phyloP scores from a whole-genome alignment of 1,140 invertebrate species.

The Neuroterus valhalla region DNA sequence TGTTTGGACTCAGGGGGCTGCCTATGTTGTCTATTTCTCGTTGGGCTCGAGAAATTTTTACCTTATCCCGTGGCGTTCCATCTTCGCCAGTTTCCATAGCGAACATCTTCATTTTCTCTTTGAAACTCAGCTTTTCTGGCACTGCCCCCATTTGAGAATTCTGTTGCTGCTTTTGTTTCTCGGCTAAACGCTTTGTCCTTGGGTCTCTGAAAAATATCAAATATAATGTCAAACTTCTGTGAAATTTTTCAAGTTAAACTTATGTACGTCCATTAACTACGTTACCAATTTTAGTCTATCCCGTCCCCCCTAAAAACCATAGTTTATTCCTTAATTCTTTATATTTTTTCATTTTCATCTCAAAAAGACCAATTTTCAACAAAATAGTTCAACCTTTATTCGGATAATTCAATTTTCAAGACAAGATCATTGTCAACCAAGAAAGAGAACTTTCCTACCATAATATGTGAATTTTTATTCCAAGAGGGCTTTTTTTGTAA shows the following conservation, averaged over 20 bases:
- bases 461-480: no score
- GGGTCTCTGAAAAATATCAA: conserved; percentile 82
- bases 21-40: conserved; percentile 88
- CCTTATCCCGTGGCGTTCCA: conserved; percentile 91
- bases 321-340: no score
- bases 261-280: no score
- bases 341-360: no score
- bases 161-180: conserved; percentile 84
- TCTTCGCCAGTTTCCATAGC: conserved; percentile 91
- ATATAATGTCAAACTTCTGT: conserved; percentile 25
- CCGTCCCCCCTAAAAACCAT: no score
- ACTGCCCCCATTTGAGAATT: conserved; percentile 80
- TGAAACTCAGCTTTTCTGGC: conserved; percentile 93
- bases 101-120: conserved; percentile 98
- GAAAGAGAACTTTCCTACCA: no score
- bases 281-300: not conserved
- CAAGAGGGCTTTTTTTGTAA: no score
- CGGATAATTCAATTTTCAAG: no score
- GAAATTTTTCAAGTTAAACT: no score
- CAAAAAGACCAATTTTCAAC: no score
- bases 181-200: conserved; percentile 85
- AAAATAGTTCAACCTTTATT: no score
- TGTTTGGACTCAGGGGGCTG: conserved; percentile 71
- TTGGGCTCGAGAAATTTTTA: conserved; percentile 94
- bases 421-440: no score